Evolutionary conservation across 2,113 vertebrate species (phyloP).

Genomic region (Trinectes maculatus): DNA sequence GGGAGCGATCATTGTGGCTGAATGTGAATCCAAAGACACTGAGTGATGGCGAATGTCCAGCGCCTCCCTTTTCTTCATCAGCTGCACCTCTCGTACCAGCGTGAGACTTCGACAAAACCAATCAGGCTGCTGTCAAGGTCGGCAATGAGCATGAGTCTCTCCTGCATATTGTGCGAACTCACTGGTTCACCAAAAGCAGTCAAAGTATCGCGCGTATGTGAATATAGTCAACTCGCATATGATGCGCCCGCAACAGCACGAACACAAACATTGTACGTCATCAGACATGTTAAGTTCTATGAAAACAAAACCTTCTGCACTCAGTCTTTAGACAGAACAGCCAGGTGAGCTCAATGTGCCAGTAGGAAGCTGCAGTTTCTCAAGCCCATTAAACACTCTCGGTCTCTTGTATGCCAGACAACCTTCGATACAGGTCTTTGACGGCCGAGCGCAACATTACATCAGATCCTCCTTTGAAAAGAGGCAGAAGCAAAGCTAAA

Average conservation of each 20-base stretch:
- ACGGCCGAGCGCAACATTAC: conserved; percentile 38
- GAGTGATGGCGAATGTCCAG: conserved; percentile 47
- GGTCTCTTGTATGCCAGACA: conserved; percentile 40
- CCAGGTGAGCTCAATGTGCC: conserved; percentile 17
- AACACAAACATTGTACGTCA: background rate
- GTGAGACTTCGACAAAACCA: conserved; percentile 27
- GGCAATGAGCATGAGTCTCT: conserved; percentile 19
- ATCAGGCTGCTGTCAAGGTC: conserved; percentile 37
- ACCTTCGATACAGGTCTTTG: background rate
- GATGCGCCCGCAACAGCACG: too few relatives aligned
- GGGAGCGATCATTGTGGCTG: conserved; percentile 39
- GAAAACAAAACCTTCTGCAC: too few relatives aligned
- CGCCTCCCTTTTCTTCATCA: conserved; percentile 14
- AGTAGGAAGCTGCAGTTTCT: conserved; percentile 33
- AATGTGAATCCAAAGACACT: conserved; percentile 53
- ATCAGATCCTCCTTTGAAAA: conserved; percentile 29
- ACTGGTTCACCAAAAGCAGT: background rate
- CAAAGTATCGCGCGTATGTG: background rate
- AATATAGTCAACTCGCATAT: too few relatives aligned
- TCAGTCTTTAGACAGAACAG: conserved; percentile 10
- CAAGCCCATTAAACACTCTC: conserved; percentile 20
- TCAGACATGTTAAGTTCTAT: too few relatives aligned
- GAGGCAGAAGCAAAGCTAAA: conserved; percentile 7
- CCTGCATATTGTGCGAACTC: background rate
- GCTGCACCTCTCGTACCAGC: conserved; percentile 17